A percentile compares a stretch with the other conserved stretches of the same genome.
phyloP scores from a whole-genome alignment of 2,888 invertebrate species.

The Lacanobia wlatinum region DNA sequence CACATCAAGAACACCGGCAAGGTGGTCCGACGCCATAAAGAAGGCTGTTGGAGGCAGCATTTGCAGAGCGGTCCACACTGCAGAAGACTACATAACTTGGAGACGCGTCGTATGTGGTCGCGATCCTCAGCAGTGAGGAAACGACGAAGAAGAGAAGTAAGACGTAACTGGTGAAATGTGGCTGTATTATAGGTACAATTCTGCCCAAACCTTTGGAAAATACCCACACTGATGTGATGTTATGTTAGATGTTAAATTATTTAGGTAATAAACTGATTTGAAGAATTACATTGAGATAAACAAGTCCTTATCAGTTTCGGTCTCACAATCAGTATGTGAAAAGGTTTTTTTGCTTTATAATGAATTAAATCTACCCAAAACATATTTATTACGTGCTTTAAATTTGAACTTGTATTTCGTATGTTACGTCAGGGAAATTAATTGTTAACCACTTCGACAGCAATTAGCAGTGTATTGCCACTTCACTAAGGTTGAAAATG shows the following conservation, averaged over 20 bases:
- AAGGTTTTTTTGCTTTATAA: neutral
- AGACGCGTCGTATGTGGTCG: too few species aligned
- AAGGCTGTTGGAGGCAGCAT: too few species aligned
- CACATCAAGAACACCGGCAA: too few species aligned
- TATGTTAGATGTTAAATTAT: neutral
- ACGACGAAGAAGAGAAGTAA: too few species aligned
- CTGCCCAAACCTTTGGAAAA: neutral
- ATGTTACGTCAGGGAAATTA: constrained; percentile 7
- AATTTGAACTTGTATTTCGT: constrained; percentile 33
- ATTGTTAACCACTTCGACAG: neutral
- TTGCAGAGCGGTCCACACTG: too few species aligned
- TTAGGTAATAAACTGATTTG: neutral
- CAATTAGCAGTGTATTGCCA: too few species aligned
- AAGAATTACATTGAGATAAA: neutral
- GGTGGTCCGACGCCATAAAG: too few species aligned
- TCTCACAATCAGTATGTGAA: neutral
- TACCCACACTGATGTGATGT: neutral
- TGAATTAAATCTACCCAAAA: constrained; percentile 26
- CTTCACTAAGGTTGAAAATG: too few species aligned
- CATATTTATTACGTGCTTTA: constrained; percentile 29
- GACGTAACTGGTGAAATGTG: too few species aligned
- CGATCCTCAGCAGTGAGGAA: too few species aligned
- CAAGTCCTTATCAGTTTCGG: neutral
- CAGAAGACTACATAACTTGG: too few species aligned
- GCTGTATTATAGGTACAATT: neutral